A percentile compares a stretch with the other conserved stretches of the same genome.
Conservation (phyloP, 2,113 vertebrate species). For the Pheucticus melanocephalus region DNA sequence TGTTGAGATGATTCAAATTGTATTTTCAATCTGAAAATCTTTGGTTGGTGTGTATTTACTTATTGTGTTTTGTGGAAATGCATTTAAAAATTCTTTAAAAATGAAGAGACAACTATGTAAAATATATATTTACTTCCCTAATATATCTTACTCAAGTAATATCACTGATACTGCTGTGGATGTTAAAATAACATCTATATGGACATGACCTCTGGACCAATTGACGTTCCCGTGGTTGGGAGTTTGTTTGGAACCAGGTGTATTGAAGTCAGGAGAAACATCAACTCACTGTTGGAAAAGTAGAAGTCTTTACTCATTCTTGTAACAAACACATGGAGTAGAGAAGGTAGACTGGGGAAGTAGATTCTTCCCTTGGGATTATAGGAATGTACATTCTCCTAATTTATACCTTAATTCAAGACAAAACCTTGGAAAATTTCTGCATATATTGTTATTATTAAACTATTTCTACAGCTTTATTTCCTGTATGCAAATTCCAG, state of each 20-base stretch:
- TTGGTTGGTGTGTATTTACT: not conserved
- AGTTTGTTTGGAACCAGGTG: not conserved
- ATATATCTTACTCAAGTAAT: not conserved
- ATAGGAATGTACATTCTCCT: not conserved
- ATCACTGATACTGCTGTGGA: not conserved
- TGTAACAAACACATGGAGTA: not conserved
- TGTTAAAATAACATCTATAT: not conserved
- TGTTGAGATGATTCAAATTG: not conserved
- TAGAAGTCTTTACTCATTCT: not conserved
- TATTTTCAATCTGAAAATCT: not conserved
- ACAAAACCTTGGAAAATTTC: not conserved
- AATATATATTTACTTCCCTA: not conserved
- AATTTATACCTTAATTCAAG: not conserved
- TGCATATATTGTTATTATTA: not conserved
- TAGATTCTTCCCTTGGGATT: not conserved
- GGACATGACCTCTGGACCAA: not conserved
- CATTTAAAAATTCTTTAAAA: not conserved
- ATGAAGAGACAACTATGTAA: not conserved
- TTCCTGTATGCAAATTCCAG: not conserved
- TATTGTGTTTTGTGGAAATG: not conserved
- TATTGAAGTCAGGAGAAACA: not conserved
- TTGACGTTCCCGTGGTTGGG: accelerated
- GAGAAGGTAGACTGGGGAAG: not conserved
- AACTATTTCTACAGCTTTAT: not conserved
- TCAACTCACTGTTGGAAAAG: not conserved